phyloP scores from a whole-genome alignment of 1,140 invertebrate genomes.

The Ceratosolen fusciceps region DNA sequence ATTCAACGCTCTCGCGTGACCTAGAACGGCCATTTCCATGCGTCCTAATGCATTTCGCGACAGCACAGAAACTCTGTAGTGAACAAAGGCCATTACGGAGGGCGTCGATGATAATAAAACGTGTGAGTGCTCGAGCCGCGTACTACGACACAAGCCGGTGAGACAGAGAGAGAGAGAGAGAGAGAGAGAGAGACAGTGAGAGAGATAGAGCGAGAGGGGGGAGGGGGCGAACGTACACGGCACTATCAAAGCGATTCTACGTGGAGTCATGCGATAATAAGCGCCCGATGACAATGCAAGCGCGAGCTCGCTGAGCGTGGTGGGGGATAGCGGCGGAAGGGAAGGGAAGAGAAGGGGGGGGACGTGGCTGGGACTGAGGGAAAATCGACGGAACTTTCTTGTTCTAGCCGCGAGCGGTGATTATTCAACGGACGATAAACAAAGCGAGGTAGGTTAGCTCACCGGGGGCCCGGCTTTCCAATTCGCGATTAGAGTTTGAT shows the following conservation, averaged over 20 bases:
- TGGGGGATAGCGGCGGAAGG: too few relatives aligned
- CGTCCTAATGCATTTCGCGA: not conserved
- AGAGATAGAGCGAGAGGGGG: too few relatives aligned
- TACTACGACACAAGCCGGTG: too few relatives aligned
- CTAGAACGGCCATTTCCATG: constrained; percentile 7
- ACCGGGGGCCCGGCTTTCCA: constrained; percentile 1
- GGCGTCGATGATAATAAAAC: constrained; percentile 43
- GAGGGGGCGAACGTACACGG: too few relatives aligned
- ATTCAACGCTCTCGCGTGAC: constrained; percentile 30
- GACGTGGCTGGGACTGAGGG: too few relatives aligned
- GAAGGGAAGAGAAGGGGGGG: too few relatives aligned
- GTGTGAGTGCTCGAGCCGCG: not conserved
- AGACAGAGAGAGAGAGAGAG: too few relatives aligned
- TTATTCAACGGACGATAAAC: constrained; percentile 30
- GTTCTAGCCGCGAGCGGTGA: too few relatives aligned
- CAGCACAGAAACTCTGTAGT: not conserved
- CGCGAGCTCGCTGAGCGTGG: constrained; percentile 18
- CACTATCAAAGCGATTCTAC: constrained; percentile 6
- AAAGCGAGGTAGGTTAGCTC: not conserved
- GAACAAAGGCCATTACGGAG: constrained; percentile 29
- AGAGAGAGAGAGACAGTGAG: too few relatives aligned
- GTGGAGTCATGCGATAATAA: constrained; percentile 34
- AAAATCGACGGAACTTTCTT: too few relatives aligned
- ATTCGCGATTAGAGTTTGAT: constrained; percentile 36
- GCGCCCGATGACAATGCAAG: constrained; percentile 41